phyloP scores from a whole-genome alignment of 1,140 invertebrate genomes.

The Homalodisca vitripennis region DNA sequence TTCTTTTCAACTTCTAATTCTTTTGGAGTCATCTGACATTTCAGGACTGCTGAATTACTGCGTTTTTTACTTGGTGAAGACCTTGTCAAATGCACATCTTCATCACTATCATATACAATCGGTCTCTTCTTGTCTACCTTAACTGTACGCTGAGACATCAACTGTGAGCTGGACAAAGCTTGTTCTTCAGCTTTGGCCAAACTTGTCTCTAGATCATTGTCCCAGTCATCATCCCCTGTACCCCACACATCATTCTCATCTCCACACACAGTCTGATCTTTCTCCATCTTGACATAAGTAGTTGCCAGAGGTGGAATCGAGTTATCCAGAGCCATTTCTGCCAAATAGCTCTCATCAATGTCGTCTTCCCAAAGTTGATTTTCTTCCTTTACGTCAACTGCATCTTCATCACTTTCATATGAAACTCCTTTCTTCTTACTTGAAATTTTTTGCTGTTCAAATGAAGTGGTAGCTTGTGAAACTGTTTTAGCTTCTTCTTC shows the following conservation, averaged over 20 bases:
- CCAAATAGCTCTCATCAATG: background rate
- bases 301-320: background rate
- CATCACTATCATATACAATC: background rate
- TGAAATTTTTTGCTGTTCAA: too few species aligned
- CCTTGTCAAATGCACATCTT: too few species aligned
- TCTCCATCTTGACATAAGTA: background rate
- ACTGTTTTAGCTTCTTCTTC: too few species aligned
- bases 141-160: background rate
- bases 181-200: background rate
- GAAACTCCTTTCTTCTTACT: background rate
- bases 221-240: conserved; percentile 8
- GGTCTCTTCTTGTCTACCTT: background rate
- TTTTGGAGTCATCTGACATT: background rate
- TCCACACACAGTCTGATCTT: background rate
- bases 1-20: background rate
- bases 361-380: conserved; percentile 5
- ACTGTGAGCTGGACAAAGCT: background rate
- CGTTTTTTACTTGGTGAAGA: too few species aligned
- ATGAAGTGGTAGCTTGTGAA: too few species aligned
- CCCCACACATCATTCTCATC: background rate
- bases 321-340: background rate
- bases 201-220: background rate
- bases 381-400: background rate
- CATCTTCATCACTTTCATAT: background rate
- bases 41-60: background rate